Conservation (phyloP, 2,888 invertebrate genomes). For the Agrotis segetum region DNA sequence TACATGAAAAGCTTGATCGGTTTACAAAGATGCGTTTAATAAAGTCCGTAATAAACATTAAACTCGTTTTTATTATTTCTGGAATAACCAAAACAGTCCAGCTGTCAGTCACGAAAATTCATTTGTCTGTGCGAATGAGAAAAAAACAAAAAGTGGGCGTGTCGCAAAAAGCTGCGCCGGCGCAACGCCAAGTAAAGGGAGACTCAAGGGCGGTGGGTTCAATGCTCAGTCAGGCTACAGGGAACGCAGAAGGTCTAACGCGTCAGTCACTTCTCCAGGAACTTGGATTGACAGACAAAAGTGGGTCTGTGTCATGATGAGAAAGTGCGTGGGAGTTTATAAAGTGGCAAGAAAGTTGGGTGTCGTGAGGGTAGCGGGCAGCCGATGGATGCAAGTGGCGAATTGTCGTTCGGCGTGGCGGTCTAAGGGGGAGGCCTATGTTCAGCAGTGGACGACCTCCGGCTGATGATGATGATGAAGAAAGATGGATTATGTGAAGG, state of each 20-base stretch:
- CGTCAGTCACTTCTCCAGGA: background rate
- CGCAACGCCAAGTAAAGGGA: slow-evolving; percentile 74
- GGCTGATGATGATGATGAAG: no score
- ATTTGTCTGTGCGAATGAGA: slow-evolving; percentile 61
- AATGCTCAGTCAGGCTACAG: slow-evolving; percentile 57
- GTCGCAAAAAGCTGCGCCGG: slow-evolving; percentile 73
- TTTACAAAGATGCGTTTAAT: background rate
- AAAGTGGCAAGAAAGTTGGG: no score
- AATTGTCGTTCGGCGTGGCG: no score
- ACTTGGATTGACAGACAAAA: background rate
- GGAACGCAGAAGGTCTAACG: slow-evolving; percentile 21
- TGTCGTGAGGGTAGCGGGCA: no score
- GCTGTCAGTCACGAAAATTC: slow-evolving; percentile 61
- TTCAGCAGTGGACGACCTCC: no score
- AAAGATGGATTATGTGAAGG: no score
- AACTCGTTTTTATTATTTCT: slow-evolving; percentile 44
- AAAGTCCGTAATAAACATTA: background rate
- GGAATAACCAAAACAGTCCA: slow-evolving; percentile 43
- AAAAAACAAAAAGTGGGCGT: slow-evolving; percentile 68
- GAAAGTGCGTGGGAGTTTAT: no score
- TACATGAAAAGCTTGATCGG: background rate
- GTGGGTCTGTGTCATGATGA: no score
- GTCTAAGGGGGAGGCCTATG: no score
- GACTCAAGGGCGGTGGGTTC: slow-evolving; percentile 76
- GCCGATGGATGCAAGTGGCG: no score